Percentiles rank a stretch among this genome's conserved stretches.
Conservation (phyloP, 1,140 invertebrate genomes). For the Thalassaphorura encarpata region DNA sequence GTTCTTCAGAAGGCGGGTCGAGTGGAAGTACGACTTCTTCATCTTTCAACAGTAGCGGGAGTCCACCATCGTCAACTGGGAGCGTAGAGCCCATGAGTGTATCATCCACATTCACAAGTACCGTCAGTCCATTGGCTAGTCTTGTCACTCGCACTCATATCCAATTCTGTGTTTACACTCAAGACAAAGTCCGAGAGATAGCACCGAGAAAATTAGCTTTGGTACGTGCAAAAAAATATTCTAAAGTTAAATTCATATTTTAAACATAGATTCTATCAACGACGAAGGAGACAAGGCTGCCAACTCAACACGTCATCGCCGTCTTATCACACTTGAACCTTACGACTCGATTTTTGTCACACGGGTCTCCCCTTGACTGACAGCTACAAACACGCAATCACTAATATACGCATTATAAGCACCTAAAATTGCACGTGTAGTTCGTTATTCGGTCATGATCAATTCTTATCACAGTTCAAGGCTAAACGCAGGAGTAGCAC, state of each 20-base stretch:
- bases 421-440: too few species aligned
- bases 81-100: conserved; percentile 14
- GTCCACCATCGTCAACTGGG: conserved; percentile 6
- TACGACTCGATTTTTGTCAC: too few species aligned
- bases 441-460: too few species aligned
- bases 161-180: conserved; percentile 77
- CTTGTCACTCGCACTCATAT: conserved; percentile 83
- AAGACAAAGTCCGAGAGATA: conserved; percentile 63
- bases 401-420: too few species aligned
- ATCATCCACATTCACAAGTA: conserved; percentile 25
- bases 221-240: conserved; percentile 14
- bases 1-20: conserved; percentile 22
- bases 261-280: background rate
- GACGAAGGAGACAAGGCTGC: too few species aligned
- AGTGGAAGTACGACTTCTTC: conserved; percentile 9
- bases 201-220: conserved; percentile 45
- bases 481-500: too few species aligned
- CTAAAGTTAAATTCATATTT: background rate
- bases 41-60: conserved; percentile 3
- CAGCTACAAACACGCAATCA: too few species aligned
- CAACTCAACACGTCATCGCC: too few species aligned
- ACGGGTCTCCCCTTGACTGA: too few species aligned
- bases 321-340: too few species aligned
- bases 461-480: too few species aligned
- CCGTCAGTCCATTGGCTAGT: conserved; percentile 20